Base-by-base conservation (phyloP, 2,113 vertebrate species). In the Corvus moneduloides region DNA sequence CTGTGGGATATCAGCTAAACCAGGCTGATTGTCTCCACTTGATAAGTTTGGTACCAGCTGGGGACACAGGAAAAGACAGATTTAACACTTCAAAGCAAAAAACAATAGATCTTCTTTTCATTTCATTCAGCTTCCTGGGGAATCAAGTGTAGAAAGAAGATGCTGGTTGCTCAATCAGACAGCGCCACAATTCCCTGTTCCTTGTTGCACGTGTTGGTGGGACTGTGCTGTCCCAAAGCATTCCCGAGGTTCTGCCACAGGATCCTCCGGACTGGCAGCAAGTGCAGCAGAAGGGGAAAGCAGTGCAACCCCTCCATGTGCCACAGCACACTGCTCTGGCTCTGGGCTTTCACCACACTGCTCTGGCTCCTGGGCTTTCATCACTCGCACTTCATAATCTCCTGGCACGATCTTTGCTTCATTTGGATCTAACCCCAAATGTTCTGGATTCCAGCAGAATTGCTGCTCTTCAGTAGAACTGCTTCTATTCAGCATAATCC, bases 21-120 rank as follows among this genome's bases (percentile, higher is more conserved):
- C 59, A 77, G 30, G 43, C 68, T 90, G 51, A 62, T 63, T 83
- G 88, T 81, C 79, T 64, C 41, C 26, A 16, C 55, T 85, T 14
- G 12, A 0, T 74, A 76, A 74, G n/a, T 78, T 51, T 78, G 75
- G 74, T 71, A 64, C 79, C 93, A 90, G 87, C 87, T 93, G 90
- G 76, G 90, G 61, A 72, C 28, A 56, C 16, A 75, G 72, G 55
- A 87, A 80, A 86, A 86, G 52, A 41, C 11, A 78, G 51, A 91
- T 90, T 77, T 73, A 83, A 84, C 87, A 56, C 68, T 88, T 80
- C 39, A 77, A 74, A 87, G 82, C 75, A 92, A 67, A 86, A 93
- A 75, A 61, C 63, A 59, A 68, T 52, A 93, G 43, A 74, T 85
- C 59, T 33, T 86, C 76, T 74, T 64, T 49, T 19, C 26, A 61